A percentile compares a stretch with the other conserved stretches of the same genome.
These are phyloP conservation scores for Pterocles orientalis DNA, from an alignment of 2,113 vertebrate species.

Conservation along the genomic window DNA sequence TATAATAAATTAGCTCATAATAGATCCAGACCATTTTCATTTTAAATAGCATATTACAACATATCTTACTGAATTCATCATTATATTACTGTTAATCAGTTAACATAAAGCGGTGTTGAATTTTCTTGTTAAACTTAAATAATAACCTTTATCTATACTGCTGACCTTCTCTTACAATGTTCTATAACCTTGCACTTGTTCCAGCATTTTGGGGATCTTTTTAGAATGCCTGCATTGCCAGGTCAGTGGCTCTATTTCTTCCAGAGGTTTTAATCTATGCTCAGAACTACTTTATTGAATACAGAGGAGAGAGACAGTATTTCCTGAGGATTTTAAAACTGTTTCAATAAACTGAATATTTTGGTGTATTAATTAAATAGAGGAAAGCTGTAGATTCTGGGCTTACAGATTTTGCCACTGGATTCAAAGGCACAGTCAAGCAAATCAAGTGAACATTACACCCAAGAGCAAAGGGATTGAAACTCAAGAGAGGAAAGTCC, in stretches of 20 bases:
- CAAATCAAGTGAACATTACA: not conserved
- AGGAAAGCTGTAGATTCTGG: not conserved
- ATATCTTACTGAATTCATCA: constrained; percentile 13
- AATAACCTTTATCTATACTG: not conserved
- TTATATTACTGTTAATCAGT: constrained; percentile 12
- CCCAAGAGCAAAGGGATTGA: not conserved
- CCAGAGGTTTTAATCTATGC: not conserved
- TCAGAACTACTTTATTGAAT: not conserved
- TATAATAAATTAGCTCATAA: constrained; percentile 34
- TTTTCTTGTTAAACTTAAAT: constrained; percentile 1
- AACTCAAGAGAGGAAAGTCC: not conserved
- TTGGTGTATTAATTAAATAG: not conserved
- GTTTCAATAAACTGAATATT: not conserved
- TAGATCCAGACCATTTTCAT: not conserved
- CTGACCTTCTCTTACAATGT: not conserved
- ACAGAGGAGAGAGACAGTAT: not conserved
- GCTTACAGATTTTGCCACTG: not conserved
- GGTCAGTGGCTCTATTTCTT: not conserved
- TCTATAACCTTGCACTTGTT: not conserved
- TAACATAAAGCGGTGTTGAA: not conserved
- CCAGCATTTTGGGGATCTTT: not conserved
- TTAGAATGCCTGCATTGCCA: not conserved
- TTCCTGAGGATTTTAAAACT: not conserved
- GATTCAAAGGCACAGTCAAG: not conserved
- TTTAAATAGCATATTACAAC: constrained; percentile 14